phyloP scores from a whole-genome alignment of 2,113 vertebrate species.

The Xiphorhynchus elegans region DNA sequence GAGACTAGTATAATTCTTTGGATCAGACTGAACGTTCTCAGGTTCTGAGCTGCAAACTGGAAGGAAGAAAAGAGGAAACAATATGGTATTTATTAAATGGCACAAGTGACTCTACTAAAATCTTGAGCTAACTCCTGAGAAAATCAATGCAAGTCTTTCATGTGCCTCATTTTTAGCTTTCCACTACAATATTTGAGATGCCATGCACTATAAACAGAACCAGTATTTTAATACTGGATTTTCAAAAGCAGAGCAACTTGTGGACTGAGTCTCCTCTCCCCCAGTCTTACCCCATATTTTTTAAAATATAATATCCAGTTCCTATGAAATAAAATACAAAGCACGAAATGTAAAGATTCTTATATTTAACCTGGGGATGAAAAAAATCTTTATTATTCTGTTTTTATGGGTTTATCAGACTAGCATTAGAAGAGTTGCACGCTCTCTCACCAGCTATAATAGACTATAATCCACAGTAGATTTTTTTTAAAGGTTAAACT shows the following conservation, averaged over 20 bases:
- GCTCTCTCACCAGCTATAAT: background rate
- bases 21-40: constrained; percentile 86
- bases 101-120: constrained; percentile 20
- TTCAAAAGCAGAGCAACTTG: background rate
- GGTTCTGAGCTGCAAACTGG: constrained; percentile 97
- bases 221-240: background rate
- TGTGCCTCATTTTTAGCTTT: background rate
- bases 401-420: background rate
- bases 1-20: constrained; percentile 91
- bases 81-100: background rate
- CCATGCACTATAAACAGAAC: background rate
- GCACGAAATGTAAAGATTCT: background rate
- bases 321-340: background rate
- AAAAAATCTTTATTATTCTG: background rate
- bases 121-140: background rate
- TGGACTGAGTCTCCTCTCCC: background rate
- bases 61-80: background rate
- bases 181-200: background rate
- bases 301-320: background rate
- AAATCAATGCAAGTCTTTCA: background rate
- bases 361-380: background rate
- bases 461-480: background rate
- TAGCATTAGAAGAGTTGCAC: background rate
- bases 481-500: background rate
- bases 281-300: background rate